Base-by-base conservation (phyloP, 1,140 invertebrate species). In the Pseudachorutes palmiensis region DNA sequence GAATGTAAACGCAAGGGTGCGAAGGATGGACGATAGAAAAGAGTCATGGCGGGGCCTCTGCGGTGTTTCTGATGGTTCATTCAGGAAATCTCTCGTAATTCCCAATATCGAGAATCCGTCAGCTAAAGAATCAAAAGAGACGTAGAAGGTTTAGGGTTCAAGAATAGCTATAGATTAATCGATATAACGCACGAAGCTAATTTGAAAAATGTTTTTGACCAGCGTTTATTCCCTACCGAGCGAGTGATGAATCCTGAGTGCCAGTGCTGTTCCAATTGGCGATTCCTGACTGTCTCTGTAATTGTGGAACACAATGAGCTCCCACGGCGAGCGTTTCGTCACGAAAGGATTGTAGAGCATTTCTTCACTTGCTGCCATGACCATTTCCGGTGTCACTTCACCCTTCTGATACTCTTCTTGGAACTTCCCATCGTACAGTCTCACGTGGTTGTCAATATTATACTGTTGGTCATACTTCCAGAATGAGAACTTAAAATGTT, bases 391-490 rank as follows among this genome's bases (percentile, higher is more conserved):
- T 32, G 29, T 61, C 9, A 61, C 29, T 9, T 61, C 59, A 5
- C 5, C 59, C 26, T 61, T 61, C 30, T 19, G 5, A 24, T 14
- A 55, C 24, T 55, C 51, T 19, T 55, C 51, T 24, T 24, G 12
- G 24, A 28, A 30, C 30, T 30, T 36, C 3, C 33, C 59, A 26
- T 61, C 26, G 24, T 61, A 61, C 5, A 61, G 5, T 5, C 24
- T 9, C 14, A 61, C 59, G 31, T 61, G 59, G 9, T 61, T 26
- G 9, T 61, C 29, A 61, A 61, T 61, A 3, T 5, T 30, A 36
- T 28, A 61, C 3, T 30, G 3, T n/a, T 3, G 32, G 29, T 61
- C 59, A 19, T 36, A 26, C 59, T 61, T 61, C 59, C 59, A 61
- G 29, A 61, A 61, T 12, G 32, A 36, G 24, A 61, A 61, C 30